Conservation (phyloP, 1,140 invertebrate genomes). For the Drosophila pseudoananassae region DNA sequence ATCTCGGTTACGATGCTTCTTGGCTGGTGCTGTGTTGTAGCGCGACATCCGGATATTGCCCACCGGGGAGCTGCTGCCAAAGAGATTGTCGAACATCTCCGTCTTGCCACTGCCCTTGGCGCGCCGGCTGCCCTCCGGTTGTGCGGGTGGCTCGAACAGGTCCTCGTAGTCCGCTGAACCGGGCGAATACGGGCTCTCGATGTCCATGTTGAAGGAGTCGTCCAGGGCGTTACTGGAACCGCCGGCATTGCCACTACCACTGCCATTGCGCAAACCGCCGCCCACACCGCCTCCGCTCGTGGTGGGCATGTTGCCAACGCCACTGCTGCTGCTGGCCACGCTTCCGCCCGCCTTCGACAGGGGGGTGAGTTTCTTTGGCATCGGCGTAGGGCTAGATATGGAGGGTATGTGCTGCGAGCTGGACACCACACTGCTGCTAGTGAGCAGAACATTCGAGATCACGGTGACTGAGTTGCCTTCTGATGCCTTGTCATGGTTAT, state of each 20-base stretch:
- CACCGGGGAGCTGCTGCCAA: slow-evolving; percentile 75
- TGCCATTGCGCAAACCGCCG: slow-evolving; percentile 63
- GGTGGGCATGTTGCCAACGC: slow-evolving; percentile 55
- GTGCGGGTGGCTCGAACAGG: slow-evolving; percentile 93
- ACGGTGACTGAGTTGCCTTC: slow-evolving; percentile 71
- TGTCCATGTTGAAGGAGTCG: slow-evolving; percentile 85
- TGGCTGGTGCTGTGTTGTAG: slow-evolving; percentile 31
- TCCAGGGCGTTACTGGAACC: slow-evolving; percentile 87
- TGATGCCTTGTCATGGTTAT: slow-evolving; percentile 45
- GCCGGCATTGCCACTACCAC: slow-evolving; percentile 81
- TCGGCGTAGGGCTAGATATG: slow-evolving; percentile 74
- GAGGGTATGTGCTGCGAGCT: slow-evolving; percentile 74
- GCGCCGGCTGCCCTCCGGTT: slow-evolving; percentile 84
- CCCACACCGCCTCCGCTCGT: slow-evolving; percentile 24
- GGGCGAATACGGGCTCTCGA: slow-evolving; percentile 93
- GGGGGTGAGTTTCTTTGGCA: slow-evolving; percentile 56
- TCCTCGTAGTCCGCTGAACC: slow-evolving; percentile 93
- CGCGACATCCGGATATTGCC: slow-evolving; percentile 53
- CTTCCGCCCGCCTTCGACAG: slow-evolving; percentile 79
- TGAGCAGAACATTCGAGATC: slow-evolving; percentile 73
- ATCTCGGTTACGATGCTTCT: slow-evolving; percentile 67
- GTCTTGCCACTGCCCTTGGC: slow-evolving; percentile 50
- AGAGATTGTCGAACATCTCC: slow-evolving; percentile 81
- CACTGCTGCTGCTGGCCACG: slow-evolving; percentile 77
- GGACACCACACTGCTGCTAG: slow-evolving; percentile 55